Evolutionary conservation across 2,888 invertebrate genomes (phyloP), one percentile per base, ranked within the genome.

Genomic region (Girardia tigrina): DNA sequence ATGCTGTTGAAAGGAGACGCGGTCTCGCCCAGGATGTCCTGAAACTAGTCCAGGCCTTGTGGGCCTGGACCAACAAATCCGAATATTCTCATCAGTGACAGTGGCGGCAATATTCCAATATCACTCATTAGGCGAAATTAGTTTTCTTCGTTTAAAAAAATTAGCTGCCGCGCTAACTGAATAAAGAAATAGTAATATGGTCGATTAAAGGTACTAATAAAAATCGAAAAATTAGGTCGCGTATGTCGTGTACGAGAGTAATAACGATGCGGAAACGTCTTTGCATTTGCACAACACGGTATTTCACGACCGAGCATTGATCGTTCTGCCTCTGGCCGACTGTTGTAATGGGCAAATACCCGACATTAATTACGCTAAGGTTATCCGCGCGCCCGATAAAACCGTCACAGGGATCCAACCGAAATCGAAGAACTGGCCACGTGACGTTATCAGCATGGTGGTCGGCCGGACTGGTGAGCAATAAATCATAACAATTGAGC

Each of bases 201-300:
- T n/a, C n/a, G n/a, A n/a, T n/a, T n/a, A n/a, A n/a, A n/a, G n/a
- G n/a, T n/a, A n/a, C n/a, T n/a, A n/a, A n/a, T n/a, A n/a, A n/a
- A n/a, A n/a, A n/a, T n/a, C n/a, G n/a, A n/a, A n/a, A n/a, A n/a
- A n/a, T n/a, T 36, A 36, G 79, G 93, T 97, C 82, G 95, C 95
- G 83, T 98, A 94, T 85, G 90, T 98, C 70, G 94, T 94, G 83
- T 98, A 92, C 84, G 87, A 88, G 56, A 36, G 36, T 16, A 36
- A 36, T 36, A 36, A 16, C 16, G 90, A 91, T 79, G 94, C 94
- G 27, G 90, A 90, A 23, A 91, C 94, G n/a, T 94, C 97, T 0
- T 92, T 95, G 81, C 97, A 98, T 85, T 89, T 99, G 87, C 95
- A 94, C 16, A 98, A 97, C 84, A 97, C 95, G 0, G 97, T 98